phyloP scores from a whole-genome alignment of 1,140 invertebrate species.

The Ceratosolen solmsi region DNA sequence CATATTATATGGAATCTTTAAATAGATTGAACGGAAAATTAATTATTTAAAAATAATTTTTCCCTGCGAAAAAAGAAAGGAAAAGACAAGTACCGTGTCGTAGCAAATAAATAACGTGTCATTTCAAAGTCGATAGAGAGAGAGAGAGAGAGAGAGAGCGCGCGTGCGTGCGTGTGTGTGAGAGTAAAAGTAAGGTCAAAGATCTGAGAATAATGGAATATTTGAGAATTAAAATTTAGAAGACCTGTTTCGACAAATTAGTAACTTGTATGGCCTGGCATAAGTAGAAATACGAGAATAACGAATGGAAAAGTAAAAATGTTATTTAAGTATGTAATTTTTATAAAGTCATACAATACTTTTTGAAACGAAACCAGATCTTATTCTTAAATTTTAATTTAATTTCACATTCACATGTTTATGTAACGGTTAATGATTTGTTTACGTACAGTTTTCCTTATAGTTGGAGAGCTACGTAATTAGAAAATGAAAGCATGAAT shows the following conservation, averaged over 20 bases:
- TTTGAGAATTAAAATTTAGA: neutral
- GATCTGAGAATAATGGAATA: neutral
- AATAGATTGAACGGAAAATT: too few species aligned
- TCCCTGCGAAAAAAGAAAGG: too few species aligned
- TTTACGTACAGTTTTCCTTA: neutral
- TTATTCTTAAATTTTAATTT: neutral
- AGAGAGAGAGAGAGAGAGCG: too few species aligned
- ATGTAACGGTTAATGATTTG: neutral
- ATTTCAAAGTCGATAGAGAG: too few species aligned
- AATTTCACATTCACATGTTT: neutral
- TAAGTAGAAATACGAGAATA: neutral
- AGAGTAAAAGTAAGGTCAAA: too few species aligned
- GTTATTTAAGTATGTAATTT: neutral
- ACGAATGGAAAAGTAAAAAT: neutral
- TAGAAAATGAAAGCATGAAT: constrained; percentile 7
- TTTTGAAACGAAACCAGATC: neutral
- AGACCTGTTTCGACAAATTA: neutral
- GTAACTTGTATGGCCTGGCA: neutral
- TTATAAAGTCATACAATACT: neutral
- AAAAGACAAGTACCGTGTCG: neutral
- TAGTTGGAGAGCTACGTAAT: neutral
- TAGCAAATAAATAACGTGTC: too few species aligned
- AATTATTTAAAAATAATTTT: too few species aligned
- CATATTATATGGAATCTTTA: neutral
- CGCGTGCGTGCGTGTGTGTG: too few species aligned